These are phyloP conservation scores for Pogonus chalceus DNA, from an alignment of 1,140 invertebrate genomes.

Conservation along the genomic window DNA sequence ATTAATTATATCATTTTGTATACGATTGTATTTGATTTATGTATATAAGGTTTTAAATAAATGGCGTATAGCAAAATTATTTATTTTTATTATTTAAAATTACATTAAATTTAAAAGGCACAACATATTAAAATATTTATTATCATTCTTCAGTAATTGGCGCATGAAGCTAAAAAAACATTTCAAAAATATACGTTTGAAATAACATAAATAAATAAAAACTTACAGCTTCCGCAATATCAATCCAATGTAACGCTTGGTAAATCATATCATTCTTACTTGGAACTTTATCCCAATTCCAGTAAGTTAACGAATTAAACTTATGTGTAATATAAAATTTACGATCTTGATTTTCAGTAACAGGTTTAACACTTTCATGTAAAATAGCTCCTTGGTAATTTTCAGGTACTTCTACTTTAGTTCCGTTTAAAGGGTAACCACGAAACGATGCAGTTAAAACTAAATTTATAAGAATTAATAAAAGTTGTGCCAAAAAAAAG, in stretches of 20 bases:
- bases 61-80: too few species aligned
- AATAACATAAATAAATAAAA: slow-evolving; percentile 1
- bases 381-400: slow-evolving; percentile 57
- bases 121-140: too few species aligned
- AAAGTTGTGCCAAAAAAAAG: slow-evolving; percentile 8
- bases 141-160: background rate
- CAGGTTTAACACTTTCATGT: slow-evolving; percentile 49
- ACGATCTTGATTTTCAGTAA: slow-evolving; percentile 46
- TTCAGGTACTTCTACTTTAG: slow-evolving; percentile 46
- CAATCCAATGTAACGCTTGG: slow-evolving; percentile 64
- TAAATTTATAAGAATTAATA: slow-evolving; percentile 20
- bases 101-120: background rate
- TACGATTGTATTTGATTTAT: too few species aligned
- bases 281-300: slow-evolving; percentile 70
- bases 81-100: too few species aligned
- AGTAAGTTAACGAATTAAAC: slow-evolving; percentile 58
- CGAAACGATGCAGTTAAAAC: slow-evolving; percentile 50
- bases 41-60: too few species aligned
- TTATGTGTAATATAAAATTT: slow-evolving; percentile 48
- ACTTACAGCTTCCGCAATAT: slow-evolving; percentile 62
- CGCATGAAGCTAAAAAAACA: background rate
- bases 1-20: too few species aligned
- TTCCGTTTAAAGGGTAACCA: slow-evolving; percentile 57
- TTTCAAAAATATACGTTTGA: background rate
- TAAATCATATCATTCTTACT: slow-evolving; percentile 55